These are phyloP conservation scores for Hylyphantes graminicola DNA, from an alignment of 1,140 invertebrate species.

Conservation along the genomic window DNA sequence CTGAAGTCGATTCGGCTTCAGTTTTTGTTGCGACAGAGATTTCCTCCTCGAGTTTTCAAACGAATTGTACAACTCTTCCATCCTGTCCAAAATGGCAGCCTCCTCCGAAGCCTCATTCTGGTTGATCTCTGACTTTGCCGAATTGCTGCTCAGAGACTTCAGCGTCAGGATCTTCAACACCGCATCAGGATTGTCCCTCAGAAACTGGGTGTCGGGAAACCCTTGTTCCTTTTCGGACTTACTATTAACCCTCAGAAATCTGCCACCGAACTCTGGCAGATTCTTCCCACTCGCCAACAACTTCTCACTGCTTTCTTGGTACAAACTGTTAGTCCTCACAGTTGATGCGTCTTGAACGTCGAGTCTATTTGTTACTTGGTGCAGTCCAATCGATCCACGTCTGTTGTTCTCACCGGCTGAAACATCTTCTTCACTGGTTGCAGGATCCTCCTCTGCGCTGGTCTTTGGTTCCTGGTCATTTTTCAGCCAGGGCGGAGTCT, in stretches of 20 bases:
- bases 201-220: slow-evolving; percentile 8
- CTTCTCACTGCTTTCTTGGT: background rate
- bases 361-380: background rate
- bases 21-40: background rate
- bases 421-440: background rate
- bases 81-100: background rate
- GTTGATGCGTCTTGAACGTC: background rate
- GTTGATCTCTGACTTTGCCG: slow-evolving; percentile 1
- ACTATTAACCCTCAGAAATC: background rate
- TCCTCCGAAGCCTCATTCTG: background rate
- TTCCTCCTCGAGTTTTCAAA: background rate
- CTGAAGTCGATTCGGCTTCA: background rate
- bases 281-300: background rate
- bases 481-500: slow-evolving; percentile 69
- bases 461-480: background rate
- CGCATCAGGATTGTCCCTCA: background rate
- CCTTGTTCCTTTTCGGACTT: background rate
- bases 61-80: slow-evolving; percentile 2
- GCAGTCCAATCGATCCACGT: background rate
- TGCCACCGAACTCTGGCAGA: background rate
- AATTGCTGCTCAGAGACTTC: background rate
- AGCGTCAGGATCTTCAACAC: background rate
- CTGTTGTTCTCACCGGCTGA: background rate
- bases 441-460: background rate
- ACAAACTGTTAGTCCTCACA: background rate